These are phyloP conservation scores for Polypedilum pembai DNA, from an alignment of 1,140 invertebrate genomes.

Conservation along the genomic window DNA sequence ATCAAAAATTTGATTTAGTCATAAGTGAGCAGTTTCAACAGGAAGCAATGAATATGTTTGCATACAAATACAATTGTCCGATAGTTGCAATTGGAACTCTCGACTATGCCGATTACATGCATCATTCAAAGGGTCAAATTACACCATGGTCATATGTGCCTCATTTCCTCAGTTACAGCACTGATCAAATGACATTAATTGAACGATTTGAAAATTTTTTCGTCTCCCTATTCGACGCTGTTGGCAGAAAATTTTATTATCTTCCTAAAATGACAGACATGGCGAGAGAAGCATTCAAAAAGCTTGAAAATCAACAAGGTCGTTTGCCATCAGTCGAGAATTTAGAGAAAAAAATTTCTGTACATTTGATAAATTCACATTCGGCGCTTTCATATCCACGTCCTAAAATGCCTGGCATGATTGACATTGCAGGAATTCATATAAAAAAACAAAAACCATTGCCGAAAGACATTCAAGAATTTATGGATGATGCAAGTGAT, in stretches of 20 bases:
- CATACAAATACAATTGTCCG: conserved; percentile 49
- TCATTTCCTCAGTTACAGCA: conserved; percentile 44
- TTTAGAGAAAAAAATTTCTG: conserved; percentile 47
- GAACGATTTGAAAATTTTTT: conserved; percentile 43
- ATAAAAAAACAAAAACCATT: conserved; percentile 41
- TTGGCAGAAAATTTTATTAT: conserved; percentile 32
- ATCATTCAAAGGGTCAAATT: conserved; percentile 47
- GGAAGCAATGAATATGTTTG: conserved; percentile 49
- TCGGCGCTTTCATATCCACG: conserved; percentile 44
- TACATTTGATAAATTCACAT: conserved; percentile 51
- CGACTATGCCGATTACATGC: conserved; percentile 50
- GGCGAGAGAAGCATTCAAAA: conserved; percentile 32
- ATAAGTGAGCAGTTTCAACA: conserved; percentile 51
- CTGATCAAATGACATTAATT: conserved; percentile 39
- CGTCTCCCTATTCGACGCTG: conserved; percentile 35
- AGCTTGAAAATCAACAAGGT: conserved; percentile 27
- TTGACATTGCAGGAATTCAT: conserved; percentile 49
- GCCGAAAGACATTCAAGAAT: conserved; percentile 43
- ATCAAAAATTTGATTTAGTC: conserved; percentile 46
- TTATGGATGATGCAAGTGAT: conserved; percentile 47
- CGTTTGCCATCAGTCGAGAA: conserved; percentile 43
- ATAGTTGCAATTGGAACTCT: conserved; percentile 48
- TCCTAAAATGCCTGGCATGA: conserved; percentile 45
- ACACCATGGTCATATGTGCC: conserved; percentile 47
- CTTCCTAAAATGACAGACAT: conserved; percentile 32